A percentile compares a stretch with the other conserved stretches of the same genome.
Conservation (phyloP, 2,797 vertebrate species). For the Hirundo rustica region DNA sequence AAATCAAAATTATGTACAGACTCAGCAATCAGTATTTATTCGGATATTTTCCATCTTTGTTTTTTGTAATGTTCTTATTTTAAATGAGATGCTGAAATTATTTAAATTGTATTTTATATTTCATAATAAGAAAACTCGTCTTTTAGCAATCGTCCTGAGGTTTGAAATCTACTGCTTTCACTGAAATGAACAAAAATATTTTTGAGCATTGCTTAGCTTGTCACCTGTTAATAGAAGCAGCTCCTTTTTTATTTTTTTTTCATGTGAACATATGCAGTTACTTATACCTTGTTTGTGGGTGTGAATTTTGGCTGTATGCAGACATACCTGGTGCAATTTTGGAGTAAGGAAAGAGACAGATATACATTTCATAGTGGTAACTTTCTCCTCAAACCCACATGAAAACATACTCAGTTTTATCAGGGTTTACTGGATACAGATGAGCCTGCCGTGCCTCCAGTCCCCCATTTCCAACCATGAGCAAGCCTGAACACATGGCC, state of each 20-base stretch:
- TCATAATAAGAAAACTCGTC: not conserved
- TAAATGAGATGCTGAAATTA: not conserved
- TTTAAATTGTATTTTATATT: not conserved
- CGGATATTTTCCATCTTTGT: not conserved
- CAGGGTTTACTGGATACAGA: not conserved
- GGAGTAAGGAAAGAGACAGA: not conserved
- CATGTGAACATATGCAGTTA: not conserved
- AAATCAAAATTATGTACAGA: not conserved
- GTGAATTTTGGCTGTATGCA: not conserved
- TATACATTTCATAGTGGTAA: not conserved
- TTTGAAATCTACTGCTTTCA: not conserved
- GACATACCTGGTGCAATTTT: not conserved
- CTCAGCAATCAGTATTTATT: not conserved
- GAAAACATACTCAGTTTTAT: not conserved
- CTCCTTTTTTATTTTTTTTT: not conserved
- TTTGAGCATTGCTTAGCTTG: not conserved
- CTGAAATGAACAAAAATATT: not conserved
- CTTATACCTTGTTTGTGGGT: not conserved
- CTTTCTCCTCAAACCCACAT: not conserved
- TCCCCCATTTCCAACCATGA: fast-evolving
- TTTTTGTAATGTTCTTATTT: not conserved
- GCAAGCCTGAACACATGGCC: not conserved
- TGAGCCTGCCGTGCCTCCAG: fast-evolving
- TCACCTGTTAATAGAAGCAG: not conserved
- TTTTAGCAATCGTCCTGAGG: not conserved